These are phyloP conservation scores for Sebastolobus altivelis DNA, from an alignment of 2,797 vertebrate species.

Conservation along the genomic window DNA sequence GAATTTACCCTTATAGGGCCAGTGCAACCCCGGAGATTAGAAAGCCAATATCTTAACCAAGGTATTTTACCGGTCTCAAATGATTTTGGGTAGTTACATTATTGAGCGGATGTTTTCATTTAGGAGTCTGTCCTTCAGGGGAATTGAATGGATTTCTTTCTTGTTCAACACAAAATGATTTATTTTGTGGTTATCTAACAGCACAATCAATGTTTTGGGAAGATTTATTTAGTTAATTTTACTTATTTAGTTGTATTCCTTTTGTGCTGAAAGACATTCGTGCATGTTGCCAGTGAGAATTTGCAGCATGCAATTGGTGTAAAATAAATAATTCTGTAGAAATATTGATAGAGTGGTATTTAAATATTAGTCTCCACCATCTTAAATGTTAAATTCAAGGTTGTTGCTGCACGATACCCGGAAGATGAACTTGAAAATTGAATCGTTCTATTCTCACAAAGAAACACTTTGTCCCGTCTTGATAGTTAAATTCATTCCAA, in stretches of 20 bases:
- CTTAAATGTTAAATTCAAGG: slow-evolving; percentile 22
- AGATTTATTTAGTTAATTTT: not conserved
- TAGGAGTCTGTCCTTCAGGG: slow-evolving; percentile 30
- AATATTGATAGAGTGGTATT: not conserved
- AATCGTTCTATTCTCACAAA: slow-evolving; percentile 4
- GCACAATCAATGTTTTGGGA: slow-evolving; percentile 13
- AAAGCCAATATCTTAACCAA: slow-evolving; percentile 58
- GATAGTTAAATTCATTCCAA: not conserved
- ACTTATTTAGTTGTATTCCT: not conserved
- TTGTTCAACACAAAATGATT: slow-evolving; percentile 2
- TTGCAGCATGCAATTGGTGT: not conserved
- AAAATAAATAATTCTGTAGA: not conserved
- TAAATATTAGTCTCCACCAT: not conserved
- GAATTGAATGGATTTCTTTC: slow-evolving; percentile 36
- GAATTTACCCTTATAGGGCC: slow-evolving; percentile 35
- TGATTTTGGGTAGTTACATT: slow-evolving; percentile 59
- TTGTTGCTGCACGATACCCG: not conserved
- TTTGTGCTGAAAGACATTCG: not conserved
- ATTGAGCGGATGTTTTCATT: slow-evolving; percentile 56
- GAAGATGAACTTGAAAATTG: not conserved
- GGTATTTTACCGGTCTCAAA: slow-evolving; percentile 47
- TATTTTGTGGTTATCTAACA: slow-evolving; percentile 13
- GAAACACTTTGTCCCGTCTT: slow-evolving; percentile 5
- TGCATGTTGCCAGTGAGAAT: not conserved
- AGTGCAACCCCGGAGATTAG: slow-evolving; percentile 41